Conservation (phyloP, 1,140 invertebrate genomes). For the Drosophila yakuba region DNA sequence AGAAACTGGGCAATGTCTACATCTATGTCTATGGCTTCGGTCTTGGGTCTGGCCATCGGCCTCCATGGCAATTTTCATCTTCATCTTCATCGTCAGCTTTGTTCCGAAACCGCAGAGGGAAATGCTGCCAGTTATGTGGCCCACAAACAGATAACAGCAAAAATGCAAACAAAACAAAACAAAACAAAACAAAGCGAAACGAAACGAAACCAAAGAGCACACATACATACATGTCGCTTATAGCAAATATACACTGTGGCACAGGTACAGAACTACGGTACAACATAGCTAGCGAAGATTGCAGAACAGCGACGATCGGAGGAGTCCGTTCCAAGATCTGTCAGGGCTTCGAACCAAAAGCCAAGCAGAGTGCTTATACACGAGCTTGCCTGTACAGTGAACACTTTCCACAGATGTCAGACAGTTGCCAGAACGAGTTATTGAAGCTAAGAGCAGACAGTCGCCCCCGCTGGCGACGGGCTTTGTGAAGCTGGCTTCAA, state of each 20-base stretch:
- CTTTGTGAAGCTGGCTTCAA: conserved; percentile 5
- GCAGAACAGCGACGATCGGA: too few species aligned
- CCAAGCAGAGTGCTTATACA: too few species aligned
- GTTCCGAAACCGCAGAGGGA: conserved; percentile 37
- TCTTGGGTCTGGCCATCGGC: conserved; percentile 47
- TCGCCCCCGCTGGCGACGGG: conserved; percentile 20
- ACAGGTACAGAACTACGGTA: too few species aligned
- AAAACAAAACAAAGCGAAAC: conserved; percentile 8
- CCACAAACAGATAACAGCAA: conserved; percentile 66
- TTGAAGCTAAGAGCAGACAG: conserved; percentile 17
- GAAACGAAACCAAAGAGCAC: neutral
- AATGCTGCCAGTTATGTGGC: conserved; percentile 69
- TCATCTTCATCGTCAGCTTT: neutral
- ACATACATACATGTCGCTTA: neutral
- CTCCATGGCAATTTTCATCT: conserved; percentile 50
- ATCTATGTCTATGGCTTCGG: conserved; percentile 19
- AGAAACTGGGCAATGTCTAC: conserved; percentile 2
- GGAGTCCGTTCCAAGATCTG: too few species aligned
- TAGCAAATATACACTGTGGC: too few species aligned
- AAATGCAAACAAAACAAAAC: conserved; percentile 17
- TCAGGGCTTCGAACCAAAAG: too few species aligned
- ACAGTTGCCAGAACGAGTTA: conserved; percentile 8
- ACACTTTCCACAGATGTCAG: neutral
- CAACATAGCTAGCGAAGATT: too few species aligned
- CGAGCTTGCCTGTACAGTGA: too few species aligned